Percentiles rank a stretch among this genome's conserved stretches.
phyloP scores from a whole-genome alignment of 1,140 invertebrate species.

The Pemphigus obesinymphae region DNA sequence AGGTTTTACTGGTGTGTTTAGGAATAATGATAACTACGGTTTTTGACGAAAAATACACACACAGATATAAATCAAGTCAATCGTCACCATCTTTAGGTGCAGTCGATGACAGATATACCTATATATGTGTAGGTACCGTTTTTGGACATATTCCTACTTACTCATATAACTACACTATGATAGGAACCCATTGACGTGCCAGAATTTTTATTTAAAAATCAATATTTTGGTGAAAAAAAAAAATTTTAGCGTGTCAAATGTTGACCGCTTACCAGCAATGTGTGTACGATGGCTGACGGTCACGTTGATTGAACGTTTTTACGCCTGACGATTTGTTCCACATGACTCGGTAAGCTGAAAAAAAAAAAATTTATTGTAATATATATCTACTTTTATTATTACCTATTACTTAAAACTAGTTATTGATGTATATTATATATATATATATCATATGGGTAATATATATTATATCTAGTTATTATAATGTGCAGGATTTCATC shows the following conservation, averaged over 20 bases:
- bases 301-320: conserved; percentile 38
- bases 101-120: background rate
- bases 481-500: background rate
- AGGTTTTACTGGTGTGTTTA: too few species aligned
- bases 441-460: background rate
- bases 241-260: conserved; percentile 16
- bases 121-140: background rate
- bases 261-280: background rate
- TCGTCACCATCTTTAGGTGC: background rate
- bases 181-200: background rate
- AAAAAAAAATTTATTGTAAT: conserved; percentile 12
- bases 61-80: too few species aligned
- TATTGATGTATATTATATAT: background rate
- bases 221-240: background rate
- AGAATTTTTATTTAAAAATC: background rate
- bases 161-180: too few species aligned
- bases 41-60: too few species aligned
- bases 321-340: conserved; percentile 31
- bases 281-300: conserved; percentile 2
- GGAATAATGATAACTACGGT: too few species aligned
- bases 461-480: background rate
- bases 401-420: too few species aligned
- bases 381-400: background rate
- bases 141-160: too few species aligned
- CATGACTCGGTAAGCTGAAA: conserved; percentile 29